Evolutionary conservation across 2,113 vertebrate genomes (phyloP).

Genomic region (Suncus etruscus): DNA sequence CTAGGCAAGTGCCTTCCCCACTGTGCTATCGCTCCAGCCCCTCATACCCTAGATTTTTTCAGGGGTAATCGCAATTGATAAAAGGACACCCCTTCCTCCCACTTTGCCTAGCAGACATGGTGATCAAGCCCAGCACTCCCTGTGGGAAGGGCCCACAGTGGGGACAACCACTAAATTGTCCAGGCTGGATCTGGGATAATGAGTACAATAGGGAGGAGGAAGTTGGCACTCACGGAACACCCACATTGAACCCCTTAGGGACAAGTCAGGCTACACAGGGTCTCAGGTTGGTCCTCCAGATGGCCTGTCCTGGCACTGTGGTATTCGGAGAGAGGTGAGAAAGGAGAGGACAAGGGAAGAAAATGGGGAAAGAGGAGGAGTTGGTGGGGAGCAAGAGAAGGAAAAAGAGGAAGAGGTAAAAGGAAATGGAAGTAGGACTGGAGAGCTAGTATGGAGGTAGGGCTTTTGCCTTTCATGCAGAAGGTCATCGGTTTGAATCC

Average conservation of each 20-base stretch:
- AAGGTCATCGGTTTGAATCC: too few relatives aligned
- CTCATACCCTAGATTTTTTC: neutral
- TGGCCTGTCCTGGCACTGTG: neutral
- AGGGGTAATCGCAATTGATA: neutral
- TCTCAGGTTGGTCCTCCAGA: neutral
- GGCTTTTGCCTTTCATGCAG: too few relatives aligned
- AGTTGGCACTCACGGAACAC: neutral
- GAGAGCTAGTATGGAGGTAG: too few relatives aligned
- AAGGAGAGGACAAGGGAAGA: too few relatives aligned
- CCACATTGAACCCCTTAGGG: neutral
- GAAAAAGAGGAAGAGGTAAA: neutral
- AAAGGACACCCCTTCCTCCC: too few relatives aligned
- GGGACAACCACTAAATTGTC: neutral
- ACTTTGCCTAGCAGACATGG: too few relatives aligned
- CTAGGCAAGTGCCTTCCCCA: too few relatives aligned
- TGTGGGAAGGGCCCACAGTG: too few relatives aligned
- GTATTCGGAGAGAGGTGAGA: fast-evolving
- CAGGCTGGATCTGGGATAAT: neutral
- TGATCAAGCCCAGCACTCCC: too few relatives aligned
- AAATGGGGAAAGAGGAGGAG: too few relatives aligned
- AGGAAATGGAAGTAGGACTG: neutral
- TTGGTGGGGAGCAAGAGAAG: neutral
- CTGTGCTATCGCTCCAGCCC: too few relatives aligned
- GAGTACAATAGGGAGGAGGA: fast-evolving
- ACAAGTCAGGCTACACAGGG: too few relatives aligned